A percentile compares a stretch with the other conserved stretches of the same genome.
Evolutionary conservation across 1,140 invertebrate species (phyloP).

Genomic region (Musca domestica): DNA sequence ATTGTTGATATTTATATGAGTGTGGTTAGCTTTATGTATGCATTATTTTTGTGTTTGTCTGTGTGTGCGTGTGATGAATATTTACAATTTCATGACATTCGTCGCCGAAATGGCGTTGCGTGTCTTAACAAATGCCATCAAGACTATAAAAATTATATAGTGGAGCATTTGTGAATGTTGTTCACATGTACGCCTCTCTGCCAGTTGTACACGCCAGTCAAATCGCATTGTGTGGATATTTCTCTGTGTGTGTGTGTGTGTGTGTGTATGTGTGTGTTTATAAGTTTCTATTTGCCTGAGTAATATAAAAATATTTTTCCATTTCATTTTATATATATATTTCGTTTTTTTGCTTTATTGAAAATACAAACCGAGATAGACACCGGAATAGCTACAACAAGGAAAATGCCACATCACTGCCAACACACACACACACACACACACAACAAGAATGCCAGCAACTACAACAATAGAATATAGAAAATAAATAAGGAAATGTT

Average conservation of each 20-base stretch:
- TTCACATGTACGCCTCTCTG: neutral
- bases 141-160: constrained; percentile 19
- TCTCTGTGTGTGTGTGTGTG: neutral
- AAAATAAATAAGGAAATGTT: too few species aligned
- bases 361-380: too few species aligned
- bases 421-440: too few species aligned
- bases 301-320: neutral
- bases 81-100: constrained; percentile 18
- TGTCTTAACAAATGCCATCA: constrained; percentile 20
- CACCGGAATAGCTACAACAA: too few species aligned
- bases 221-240: neutral
- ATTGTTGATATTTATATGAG: too few species aligned
- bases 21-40: too few species aligned
- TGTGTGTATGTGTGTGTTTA: neutral
- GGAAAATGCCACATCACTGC: too few species aligned
- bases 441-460: too few species aligned
- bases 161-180: neutral
- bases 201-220: neutral
- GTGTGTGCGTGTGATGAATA: neutral
- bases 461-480: too few species aligned
- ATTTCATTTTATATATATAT: too few species aligned
- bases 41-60: neutral
- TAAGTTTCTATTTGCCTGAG: neutral
- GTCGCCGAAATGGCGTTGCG: constrained; percentile 20
- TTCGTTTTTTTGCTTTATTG: too few species aligned